A percentile compares a stretch with the other conserved stretches of the same genome.
Evolutionary conservation across 2,113 vertebrate species (phyloP).

Genomic region (Crocuta crocuta): DNA sequence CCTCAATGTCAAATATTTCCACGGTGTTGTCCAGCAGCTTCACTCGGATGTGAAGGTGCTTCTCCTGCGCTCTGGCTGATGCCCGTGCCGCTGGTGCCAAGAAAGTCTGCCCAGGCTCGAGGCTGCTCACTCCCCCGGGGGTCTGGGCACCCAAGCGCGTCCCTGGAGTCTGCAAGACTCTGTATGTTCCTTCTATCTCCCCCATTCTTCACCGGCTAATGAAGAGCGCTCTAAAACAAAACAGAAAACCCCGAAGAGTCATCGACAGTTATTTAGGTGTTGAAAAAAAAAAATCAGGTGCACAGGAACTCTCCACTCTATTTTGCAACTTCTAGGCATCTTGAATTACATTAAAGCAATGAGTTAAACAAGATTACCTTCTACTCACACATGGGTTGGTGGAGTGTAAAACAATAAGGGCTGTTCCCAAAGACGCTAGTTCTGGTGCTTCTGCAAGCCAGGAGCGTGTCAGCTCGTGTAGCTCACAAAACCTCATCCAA

Average conservation of each 20-base stretch:
- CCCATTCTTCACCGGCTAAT: conserved; percentile 90
- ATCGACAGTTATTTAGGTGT: background rate
- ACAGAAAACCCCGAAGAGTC: conserved; percentile 5
- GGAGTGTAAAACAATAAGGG: background rate
- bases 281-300: background rate
- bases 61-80: conserved; percentile 75
- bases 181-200: conserved; percentile 95
- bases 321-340: background rate
- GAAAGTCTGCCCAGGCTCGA: conserved; percentile 92
- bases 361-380: background rate
- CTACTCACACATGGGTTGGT: background rate
- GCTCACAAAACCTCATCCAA: background rate
- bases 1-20: conserved; percentile 92
- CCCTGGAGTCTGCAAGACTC: conserved; percentile 93
- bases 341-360: background rate
- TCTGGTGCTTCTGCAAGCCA: background rate
- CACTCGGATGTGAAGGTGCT: conserved; percentile 88
- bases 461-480: accelerated
- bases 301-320: background rate
- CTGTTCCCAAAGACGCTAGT: accelerated
- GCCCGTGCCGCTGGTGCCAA: conserved; percentile 27
- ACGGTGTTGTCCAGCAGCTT: conserved; percentile 92
- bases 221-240: conserved; percentile 24
- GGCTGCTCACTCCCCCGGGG: conserved; percentile 91
- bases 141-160: conserved; percentile 91